Base-by-base conservation (phyloP, 2,113 vertebrate genomes). In the Lophius piscatorius region DNA sequence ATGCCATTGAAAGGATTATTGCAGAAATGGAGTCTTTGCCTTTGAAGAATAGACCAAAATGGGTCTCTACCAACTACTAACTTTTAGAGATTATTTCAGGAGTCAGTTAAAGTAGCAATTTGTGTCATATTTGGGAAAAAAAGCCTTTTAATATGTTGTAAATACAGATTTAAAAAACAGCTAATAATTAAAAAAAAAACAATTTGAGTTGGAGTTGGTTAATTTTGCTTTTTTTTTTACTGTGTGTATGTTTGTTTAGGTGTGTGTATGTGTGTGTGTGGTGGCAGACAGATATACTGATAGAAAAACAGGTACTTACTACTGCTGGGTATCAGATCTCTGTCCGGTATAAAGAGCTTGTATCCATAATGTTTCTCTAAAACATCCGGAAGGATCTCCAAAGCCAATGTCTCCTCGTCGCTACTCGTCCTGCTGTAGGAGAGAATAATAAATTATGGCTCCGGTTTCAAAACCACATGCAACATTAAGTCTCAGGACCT, bases 341-440 rank as follows among this genome's bases (percentile, higher is more conserved):
- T 93, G 60, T 99, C 96, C 70, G 97, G 97, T 86, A 98, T 94
- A 76, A 98, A 99, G 83, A 99, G 87, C 71, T 98, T 98, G 89
- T 96, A 99, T 71, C 97, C 97, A 50, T 98, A 98, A 81, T 99
- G 97, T 78, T 98, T 98, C 91, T 99, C 97, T 83, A 99, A 91
- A 89, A 99, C 96, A 58, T 99, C 97, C 38, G 97, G 97, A 39
- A 99, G 85, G 65, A 99, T 96, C 89, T 99, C 96, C 82, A 98
- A 90, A 65, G 96, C 96, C 87, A 99, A 96, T n/a, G 94, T 94
- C 80, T 99, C 96, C 91, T 99, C 96, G 28, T 98, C 95, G 28
- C 95, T 95, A 68, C 94, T 94, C 78, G 95, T 91, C 86, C 80
- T 97, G 94, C 26, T 22, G 17, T 13, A 28, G 38, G 8, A 26